Evolutionary conservation across 2,888 invertebrate species (phyloP).

Genomic region (Drosophila heteroneura): DNA sequence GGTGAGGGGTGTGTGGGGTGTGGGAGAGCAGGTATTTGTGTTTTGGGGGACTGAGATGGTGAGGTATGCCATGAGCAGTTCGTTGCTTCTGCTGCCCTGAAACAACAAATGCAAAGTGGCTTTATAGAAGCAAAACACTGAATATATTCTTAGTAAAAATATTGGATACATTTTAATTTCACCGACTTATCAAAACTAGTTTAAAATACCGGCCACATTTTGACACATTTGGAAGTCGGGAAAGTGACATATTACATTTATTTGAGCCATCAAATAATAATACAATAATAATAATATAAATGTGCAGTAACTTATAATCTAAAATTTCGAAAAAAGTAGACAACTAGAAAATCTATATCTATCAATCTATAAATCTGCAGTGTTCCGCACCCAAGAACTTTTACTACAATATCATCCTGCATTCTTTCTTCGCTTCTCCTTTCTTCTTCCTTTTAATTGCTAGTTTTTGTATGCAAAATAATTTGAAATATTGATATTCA

Average conservation of each 20-base stretch:
- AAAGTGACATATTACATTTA: not conserved
- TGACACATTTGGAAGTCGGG: not conserved
- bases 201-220: not conserved
- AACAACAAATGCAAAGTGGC: slow-evolving; percentile 24
- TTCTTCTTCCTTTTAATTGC: not conserved
- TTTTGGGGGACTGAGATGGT: not conserved
- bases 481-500: not conserved
- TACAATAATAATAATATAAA: not conserved
- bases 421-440: not conserved
- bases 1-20: not conserved
- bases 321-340: not conserved
- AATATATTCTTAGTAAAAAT: not conserved
- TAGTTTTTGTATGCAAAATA: not conserved
- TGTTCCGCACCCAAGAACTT: not conserved
- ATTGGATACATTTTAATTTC: not conserved
- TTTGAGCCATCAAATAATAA: not conserved
- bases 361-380: too few relatives aligned
- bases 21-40: slow-evolving; percentile 1
- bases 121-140: not conserved
- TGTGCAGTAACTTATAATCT: not conserved
- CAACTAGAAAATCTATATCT: not conserved
- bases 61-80: slow-evolving; percentile 26
- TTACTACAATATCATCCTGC: not conserved
- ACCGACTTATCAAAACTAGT: not conserved
- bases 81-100: slow-evolving; percentile 23